Base-by-base conservation (phyloP, 2,888 invertebrate genomes). In the Imbricaverruca yamaguchii region DNA sequence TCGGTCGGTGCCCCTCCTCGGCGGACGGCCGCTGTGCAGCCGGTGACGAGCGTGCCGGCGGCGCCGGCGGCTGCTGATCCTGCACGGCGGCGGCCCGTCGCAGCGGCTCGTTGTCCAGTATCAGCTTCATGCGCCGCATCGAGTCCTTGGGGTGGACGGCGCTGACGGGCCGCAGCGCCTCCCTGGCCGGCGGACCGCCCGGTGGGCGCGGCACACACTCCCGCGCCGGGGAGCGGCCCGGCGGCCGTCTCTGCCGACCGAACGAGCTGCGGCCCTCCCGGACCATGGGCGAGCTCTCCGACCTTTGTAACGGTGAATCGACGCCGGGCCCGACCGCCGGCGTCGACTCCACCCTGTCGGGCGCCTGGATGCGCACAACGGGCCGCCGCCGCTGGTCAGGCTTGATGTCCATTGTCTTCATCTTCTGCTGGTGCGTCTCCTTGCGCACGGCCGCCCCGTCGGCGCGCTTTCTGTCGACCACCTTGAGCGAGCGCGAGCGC, bases 101-200 rank as follows among this genome's bases (percentile, higher is more conserved):
- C 53, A 15, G 53, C 74, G 74, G 15, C 74, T 74, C 74, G 21
- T 7, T 23, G 15, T 53, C 74, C 53, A 74, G 74, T 21, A 74
- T 74, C 79, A 79, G 79, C 79, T 79, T 56, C 79, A 79, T 79
- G 25, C 79, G 79, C 12, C 79, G 57, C 79, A 79, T 79, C 53
- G 74, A 74, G 55, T 74, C 74, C 74, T 74, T 74, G 23, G 74
- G 74, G 53, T 74, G 74, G 21, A 74, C 74, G 10, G 55, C 55
- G 74, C 55, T 74, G 21, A 74, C 53, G 9, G 53, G 53, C 1
- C 74, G 53, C 12, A 74, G 74, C 1, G 74, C 53, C 21, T 53
- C 53, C 0, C 25, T 67, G 25, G 67, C 23, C 2, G 67, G 23
- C 9, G 67, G 25, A 3, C 12, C 59, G 59, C 7, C 59, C 12